phyloP scores from a whole-genome alignment of 2,113 vertebrate genomes.

The Esox niger region DNA sequence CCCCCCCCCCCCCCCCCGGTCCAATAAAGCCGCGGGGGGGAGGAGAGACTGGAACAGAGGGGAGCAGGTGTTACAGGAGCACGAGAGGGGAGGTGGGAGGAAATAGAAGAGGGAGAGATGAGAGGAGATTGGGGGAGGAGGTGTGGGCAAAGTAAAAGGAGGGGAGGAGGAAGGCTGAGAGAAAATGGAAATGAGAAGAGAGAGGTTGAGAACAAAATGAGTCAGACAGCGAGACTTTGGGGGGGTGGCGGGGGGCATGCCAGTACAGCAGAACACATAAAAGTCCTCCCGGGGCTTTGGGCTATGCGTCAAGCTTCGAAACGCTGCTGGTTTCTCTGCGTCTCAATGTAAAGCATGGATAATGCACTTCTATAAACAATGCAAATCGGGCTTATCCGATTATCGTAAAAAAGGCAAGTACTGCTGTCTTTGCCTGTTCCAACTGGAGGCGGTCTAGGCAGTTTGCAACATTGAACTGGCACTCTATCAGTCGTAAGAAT shows the following conservation, averaged over 20 bases:
- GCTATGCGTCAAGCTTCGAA: background rate
- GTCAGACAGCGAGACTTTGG: background rate
- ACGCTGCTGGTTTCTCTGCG: background rate
- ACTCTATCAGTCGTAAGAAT: background rate
- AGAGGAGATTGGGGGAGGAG: background rate
- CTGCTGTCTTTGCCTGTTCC: background rate
- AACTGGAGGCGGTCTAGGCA: background rate
- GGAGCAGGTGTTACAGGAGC: background rate
- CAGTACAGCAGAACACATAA: background rate
- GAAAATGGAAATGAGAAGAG: background rate
- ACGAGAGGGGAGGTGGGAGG: background rate
- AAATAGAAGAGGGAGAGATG: background rate
- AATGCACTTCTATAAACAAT: background rate
- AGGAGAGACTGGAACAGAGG: background rate
- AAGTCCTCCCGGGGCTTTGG: background rate
- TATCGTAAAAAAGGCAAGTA: background rate
- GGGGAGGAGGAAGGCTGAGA: background rate
- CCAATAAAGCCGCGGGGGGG: too few species aligned
- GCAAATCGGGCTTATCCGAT: background rate
- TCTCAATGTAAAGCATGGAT: background rate
- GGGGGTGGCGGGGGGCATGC: background rate
- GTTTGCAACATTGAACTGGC: background rate
- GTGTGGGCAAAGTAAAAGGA: background rate
- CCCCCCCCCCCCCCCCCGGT: too few species aligned
- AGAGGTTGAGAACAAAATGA: background rate